Base-by-base conservation (phyloP, 2,888 invertebrate species). In the Drosophila kanekoi region DNA sequence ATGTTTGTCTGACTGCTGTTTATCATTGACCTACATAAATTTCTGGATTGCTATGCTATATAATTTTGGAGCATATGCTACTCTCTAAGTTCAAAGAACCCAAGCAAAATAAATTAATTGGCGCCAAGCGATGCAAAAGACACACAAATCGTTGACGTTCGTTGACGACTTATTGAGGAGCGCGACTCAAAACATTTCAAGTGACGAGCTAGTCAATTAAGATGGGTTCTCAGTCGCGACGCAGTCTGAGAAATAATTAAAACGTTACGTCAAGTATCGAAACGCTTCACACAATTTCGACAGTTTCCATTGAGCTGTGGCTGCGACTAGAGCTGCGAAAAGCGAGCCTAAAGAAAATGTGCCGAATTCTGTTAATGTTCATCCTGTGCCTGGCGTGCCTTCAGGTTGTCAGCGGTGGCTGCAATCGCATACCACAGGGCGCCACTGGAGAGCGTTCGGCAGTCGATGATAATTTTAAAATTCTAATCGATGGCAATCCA, bases 391-490 rank as follows among this genome's bases (percentile, higher is more conserved):
- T 49, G 33, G 18, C 13, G 28, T 49, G 37, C n/a, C 18, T 63
- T 11, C 35, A 49, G 35, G 51, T 67, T 47, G 69, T 57, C 1
- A 9, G n/a, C 1, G 64, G 61, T 10, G 73, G 44, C 6, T 94
- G 94, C 79, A 93, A 92, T 84, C 93, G 93, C 56, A 92, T 92
- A 54, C 94, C 94, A 0, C 92, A 93, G 66, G 93, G 93, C 13
- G 93, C 92, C 32, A 90, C 83, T 11, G 92, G 93, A 0, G 89
- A 89, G 13, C 92, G 90, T 57, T 92, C 92, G 81, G 93, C 94
- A 10, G 95, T 95, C 4, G 95, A 96, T 90, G 95, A 95, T 72
- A 94, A 95, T 64, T 96, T 95, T 91, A 93, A 93, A 78, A 95
- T 97, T 78, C 93, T 94, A 79, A 94, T 96, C 76, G 94, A 94